Conservation (phyloP, 2,888 invertebrate genomes). For the Eledone cirrhosa region DNA sequence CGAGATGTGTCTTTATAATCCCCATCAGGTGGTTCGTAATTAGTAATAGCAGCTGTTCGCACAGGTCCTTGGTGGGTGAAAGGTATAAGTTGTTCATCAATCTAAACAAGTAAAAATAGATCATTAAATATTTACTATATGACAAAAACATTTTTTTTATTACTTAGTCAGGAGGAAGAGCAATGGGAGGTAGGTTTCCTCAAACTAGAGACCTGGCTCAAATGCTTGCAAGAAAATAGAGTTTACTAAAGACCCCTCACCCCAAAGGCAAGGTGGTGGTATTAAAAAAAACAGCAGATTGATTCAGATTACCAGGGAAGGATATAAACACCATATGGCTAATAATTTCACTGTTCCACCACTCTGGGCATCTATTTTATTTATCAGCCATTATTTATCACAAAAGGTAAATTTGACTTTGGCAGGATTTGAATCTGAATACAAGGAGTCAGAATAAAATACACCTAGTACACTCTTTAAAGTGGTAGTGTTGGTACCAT, state of each 20-base stretch:
- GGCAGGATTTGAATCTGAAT: no score
- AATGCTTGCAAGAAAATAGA: no score
- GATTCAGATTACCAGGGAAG: background rate
- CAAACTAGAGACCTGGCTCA: no score
- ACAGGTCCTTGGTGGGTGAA: slow-evolving; percentile 79
- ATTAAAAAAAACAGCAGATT: background rate
- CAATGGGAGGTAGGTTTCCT: no score
- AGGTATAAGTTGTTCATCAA: slow-evolving; percentile 78
- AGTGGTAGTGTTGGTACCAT: no score
- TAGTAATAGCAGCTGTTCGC: slow-evolving; percentile 82
- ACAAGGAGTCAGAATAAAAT: no score
- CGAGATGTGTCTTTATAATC: slow-evolving; percentile 85
- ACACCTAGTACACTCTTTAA: no score
- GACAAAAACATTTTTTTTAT: background rate
- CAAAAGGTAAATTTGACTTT: background rate
- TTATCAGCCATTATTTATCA: no score
- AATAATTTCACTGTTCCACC: no score
- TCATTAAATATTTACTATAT: slow-evolving; percentile 25
- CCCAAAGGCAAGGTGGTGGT: background rate
- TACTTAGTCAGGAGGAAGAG: background rate
- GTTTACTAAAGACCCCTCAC: no score
- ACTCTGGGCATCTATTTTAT: no score
- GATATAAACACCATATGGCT: no score
- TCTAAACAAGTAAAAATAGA: slow-evolving; percentile 69
- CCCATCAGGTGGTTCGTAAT: slow-evolving; percentile 87